Conservation (phyloP, 2,888 invertebrate species). For the Cetonia aurata region DNA sequence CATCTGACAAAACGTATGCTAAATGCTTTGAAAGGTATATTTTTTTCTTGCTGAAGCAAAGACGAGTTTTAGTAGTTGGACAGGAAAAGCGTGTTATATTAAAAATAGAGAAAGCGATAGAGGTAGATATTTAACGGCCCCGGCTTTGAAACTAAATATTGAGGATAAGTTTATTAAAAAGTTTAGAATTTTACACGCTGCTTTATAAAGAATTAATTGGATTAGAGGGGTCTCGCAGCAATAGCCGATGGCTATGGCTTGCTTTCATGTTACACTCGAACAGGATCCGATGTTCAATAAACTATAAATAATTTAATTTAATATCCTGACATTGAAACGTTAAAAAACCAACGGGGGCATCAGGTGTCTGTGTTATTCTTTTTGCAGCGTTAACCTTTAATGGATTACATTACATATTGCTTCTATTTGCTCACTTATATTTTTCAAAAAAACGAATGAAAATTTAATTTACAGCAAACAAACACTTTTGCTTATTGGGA, state of each 20-base stretch:
- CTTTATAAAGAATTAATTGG: conserved; percentile 13
- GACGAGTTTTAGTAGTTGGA: too few relatives aligned
- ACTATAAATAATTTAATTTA: conserved; percentile 36
- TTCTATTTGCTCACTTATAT: too few relatives aligned
- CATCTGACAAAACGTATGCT: too few relatives aligned
- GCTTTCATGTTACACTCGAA: conserved; percentile 22
- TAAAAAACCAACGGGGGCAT: conserved; percentile 22
- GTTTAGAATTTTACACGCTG: background rate
- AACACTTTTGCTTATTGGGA: too few relatives aligned
- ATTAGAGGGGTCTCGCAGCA: background rate
- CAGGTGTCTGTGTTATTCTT: conserved; percentile 3
- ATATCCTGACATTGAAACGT: conserved; percentile 35
- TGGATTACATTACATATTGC: conserved; percentile 19
- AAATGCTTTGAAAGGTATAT: too few relatives aligned
- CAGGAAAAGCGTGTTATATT: too few relatives aligned
- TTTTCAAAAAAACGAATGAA: too few relatives aligned
- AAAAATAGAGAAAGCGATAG: background rate
- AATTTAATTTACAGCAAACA: too few relatives aligned
- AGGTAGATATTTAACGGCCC: background rate
- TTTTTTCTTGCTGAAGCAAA: too few relatives aligned
- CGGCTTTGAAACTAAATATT: background rate
- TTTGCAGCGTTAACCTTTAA: conserved; percentile 19
- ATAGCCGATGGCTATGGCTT: conserved; percentile 1
- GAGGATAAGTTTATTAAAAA: too few relatives aligned
- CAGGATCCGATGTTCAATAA: conserved; percentile 23